These are phyloP conservation scores for Daktulosphaira vitifoliae DNA, from an alignment of 1,140 invertebrate genomes.

Conservation along the genomic window DNA sequence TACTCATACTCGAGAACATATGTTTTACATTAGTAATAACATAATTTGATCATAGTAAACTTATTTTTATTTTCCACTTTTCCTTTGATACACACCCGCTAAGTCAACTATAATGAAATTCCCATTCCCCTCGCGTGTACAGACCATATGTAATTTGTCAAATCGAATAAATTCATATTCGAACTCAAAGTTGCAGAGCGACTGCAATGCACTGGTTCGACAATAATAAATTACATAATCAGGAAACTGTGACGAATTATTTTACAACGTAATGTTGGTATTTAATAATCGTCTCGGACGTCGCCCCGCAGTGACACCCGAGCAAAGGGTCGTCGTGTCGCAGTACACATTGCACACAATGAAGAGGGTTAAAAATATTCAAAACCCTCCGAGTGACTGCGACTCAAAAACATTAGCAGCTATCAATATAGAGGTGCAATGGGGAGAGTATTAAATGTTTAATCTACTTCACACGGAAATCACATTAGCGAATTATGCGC, in stretches of 20 bases:
- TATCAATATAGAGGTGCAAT: conserved; percentile 2
- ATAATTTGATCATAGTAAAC: too few relatives aligned
- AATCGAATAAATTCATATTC: conserved; percentile 4
- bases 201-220: neutral
- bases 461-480: conserved; percentile 33
- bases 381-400: neutral
- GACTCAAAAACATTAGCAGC: conserved; percentile 26
- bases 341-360: neutral
- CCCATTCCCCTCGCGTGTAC: neutral
- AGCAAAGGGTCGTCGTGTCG: too few relatives aligned
- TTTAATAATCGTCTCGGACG: conserved; percentile 18
- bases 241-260: conserved; percentile 32
- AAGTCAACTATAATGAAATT: too few relatives aligned
- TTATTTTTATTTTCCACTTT: too few relatives aligned
- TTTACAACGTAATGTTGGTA: conserved; percentile 32
- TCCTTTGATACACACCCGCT: too few relatives aligned
- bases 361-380: conserved; percentile 31
- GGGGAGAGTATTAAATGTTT: conserved; percentile 32
- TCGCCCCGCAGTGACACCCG: too few relatives aligned
- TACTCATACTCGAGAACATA: too few relatives aligned
- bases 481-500: conserved; percentile 27
- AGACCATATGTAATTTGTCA: conserved; percentile 27
- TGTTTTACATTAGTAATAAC: too few relatives aligned
- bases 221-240: conserved; percentile 31
- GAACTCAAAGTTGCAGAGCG: conserved; percentile 12